Evolutionary conservation across 2,888 invertebrate species (phyloP).

Genomic region (Archips xylosteana): DNA sequence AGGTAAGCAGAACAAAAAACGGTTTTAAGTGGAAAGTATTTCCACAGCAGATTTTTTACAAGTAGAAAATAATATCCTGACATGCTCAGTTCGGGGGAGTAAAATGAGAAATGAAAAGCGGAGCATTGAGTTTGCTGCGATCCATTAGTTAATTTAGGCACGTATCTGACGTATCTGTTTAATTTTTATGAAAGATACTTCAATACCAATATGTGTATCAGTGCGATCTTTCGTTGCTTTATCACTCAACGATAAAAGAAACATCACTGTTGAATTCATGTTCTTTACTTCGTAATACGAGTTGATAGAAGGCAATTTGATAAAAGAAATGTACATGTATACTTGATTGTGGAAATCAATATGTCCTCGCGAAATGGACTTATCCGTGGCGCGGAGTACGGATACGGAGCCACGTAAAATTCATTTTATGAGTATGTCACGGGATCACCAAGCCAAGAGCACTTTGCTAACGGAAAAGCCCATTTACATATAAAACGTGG

Average conservation of each 20-base stretch:
- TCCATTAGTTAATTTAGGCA: background rate
- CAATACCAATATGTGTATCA: background rate
- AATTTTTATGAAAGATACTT: constrained; percentile 1
- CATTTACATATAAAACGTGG: constrained; percentile 69
- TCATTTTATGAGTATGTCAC: constrained; percentile 67
- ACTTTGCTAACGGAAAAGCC: constrained; percentile 68
- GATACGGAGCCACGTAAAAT: constrained; percentile 61
- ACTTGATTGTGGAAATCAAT: constrained; percentile 31
- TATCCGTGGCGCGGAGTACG: constrained; percentile 32
- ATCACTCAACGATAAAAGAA: background rate
- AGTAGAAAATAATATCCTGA: background rate
- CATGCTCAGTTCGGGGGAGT: background rate
- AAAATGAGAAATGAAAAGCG: background rate
- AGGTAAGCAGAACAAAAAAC: constrained; percentile 4
- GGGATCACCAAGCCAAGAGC: constrained; percentile 67
- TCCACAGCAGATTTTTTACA: background rate
- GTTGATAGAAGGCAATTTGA: background rate
- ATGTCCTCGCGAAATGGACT: constrained; percentile 35
- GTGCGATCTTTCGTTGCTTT: background rate
- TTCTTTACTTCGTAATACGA: background rate
- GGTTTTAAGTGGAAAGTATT: background rate
- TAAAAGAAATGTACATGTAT: constrained; percentile 6
- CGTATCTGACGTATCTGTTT: background rate
- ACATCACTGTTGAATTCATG: too few relatives aligned
- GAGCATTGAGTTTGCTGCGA: background rate